These are phyloP conservation scores for Philypnodon macrostomus DNA, from an alignment of 2,797 vertebrate genomes.

Conservation along the genomic window DNA sequence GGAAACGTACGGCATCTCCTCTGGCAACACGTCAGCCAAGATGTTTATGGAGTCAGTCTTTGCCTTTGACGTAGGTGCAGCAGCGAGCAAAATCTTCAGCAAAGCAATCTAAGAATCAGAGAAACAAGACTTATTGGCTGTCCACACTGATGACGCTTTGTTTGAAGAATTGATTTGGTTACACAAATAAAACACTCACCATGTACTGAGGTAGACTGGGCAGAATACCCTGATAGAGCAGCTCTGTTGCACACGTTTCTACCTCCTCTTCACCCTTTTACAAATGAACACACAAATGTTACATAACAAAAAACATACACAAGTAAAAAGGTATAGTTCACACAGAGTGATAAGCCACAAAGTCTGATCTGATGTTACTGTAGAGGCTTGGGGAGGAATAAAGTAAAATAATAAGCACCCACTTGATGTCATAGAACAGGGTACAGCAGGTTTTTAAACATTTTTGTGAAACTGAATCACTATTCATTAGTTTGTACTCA, in stretches of 20 bases:
- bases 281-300: conserved; percentile 7
- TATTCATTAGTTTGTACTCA: too few species aligned
- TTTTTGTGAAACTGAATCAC: neutral
- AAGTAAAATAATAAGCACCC: too few species aligned
- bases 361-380: too few species aligned
- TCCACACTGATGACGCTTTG: neutral
- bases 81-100: conserved; percentile 94
- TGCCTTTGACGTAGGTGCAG: conserved; percentile 97
- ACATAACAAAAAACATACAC: neutral
- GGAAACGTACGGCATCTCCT: conserved; percentile 99
- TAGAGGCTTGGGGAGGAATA: too few species aligned
- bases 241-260: conserved; percentile 87
- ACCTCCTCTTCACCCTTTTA: conserved; percentile 94
- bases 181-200: conserved; percentile 74
- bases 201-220: conserved; percentile 98
- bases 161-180: neutral
- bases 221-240: conserved; percentile 95
- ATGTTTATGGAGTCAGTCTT: conserved; percentile 99
- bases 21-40: conserved; percentile 92
- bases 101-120: conserved; percentile 85
- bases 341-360: too few species aligned
- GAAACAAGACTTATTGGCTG: neutral
- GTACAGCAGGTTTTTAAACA: too few species aligned
- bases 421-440: too few species aligned
- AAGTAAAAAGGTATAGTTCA: neutral